These are phyloP conservation scores for Cataglyphis rosenhaueri DNA, from an alignment of 2,888 invertebrate species.

Conservation along the genomic window DNA sequence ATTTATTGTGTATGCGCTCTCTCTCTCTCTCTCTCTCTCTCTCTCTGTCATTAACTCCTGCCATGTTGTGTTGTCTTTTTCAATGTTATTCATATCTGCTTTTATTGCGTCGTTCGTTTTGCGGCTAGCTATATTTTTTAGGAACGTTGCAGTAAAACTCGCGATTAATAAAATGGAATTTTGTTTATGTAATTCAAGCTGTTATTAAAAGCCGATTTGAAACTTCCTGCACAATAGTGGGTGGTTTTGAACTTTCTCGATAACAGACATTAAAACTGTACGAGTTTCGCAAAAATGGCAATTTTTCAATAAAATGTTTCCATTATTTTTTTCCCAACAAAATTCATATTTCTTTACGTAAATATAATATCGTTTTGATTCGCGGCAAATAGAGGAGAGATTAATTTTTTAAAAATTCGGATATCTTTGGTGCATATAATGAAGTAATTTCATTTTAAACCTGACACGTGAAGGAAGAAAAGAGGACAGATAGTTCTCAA, in stretches of 20 bases:
- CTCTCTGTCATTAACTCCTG: conserved; percentile 13
- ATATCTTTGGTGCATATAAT: background rate
- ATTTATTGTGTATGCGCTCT: background rate
- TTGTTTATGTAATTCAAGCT: conserved; percentile 35
- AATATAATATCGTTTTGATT: background rate
- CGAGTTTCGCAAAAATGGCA: background rate
- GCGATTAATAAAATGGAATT: conserved; percentile 30
- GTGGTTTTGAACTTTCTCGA: background rate
- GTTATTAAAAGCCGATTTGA: conserved; percentile 24
- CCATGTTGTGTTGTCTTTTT: background rate
- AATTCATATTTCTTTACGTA: background rate
- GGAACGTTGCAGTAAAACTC: conserved; percentile 22
- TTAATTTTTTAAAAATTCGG: conserved; percentile 10
- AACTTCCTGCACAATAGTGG: background rate
- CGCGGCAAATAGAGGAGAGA: background rate
- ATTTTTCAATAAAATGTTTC: background rate
- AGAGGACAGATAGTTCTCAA: conserved; percentile 35
- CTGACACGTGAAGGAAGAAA: background rate
- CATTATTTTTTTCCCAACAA: background rate
- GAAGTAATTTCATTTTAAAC: conserved; percentile 34
- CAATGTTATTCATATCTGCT: conserved; percentile 18
- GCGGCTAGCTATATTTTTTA: conserved; percentile 15
- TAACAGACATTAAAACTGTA: background rate
- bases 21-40: too few relatives aligned
- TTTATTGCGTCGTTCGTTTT: background rate